Evolutionary conservation across 2,113 vertebrate genomes (phyloP).

Genomic region (Seriola dumerili): DNA sequence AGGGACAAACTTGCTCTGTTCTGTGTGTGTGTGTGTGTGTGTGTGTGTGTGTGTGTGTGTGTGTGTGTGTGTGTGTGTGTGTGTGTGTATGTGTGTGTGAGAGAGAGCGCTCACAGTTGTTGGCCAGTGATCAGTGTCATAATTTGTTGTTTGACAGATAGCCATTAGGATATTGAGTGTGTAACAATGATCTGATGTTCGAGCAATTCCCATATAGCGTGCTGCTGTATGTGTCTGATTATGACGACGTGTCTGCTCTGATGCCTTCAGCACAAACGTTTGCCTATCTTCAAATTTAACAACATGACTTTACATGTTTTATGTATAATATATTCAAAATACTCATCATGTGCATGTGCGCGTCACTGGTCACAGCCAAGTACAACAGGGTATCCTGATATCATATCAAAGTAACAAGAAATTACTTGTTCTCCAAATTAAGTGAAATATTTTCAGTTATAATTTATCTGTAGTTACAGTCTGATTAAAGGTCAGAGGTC

Average conservation of each 20-base stretch:
- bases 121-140: constrained; percentile 34
- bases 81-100: neutral
- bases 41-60: neutral
- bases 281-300: too few relatives aligned
- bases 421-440: neutral
- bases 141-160: constrained; percentile 29
- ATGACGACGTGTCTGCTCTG: neutral
- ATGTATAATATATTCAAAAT: too few relatives aligned
- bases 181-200: constrained; percentile 45
- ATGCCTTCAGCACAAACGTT: neutral
- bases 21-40: neutral
- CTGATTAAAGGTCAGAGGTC: constrained; percentile 45
- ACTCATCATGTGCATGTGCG: neutral
- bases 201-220: constrained; percentile 4
- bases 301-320: too few relatives aligned
- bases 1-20: too few relatives aligned
- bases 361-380: neutral
- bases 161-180: constrained; percentile 31
- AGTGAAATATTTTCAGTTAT: neutral
- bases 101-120: constrained; percentile 5
- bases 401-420: neutral
- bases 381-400: neutral
- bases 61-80: neutral
- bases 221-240: neutral
- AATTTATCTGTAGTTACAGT: constrained; percentile 24